Conservation (phyloP, 2,797 vertebrate genomes). For the Melopsittacus undulatus region DNA sequence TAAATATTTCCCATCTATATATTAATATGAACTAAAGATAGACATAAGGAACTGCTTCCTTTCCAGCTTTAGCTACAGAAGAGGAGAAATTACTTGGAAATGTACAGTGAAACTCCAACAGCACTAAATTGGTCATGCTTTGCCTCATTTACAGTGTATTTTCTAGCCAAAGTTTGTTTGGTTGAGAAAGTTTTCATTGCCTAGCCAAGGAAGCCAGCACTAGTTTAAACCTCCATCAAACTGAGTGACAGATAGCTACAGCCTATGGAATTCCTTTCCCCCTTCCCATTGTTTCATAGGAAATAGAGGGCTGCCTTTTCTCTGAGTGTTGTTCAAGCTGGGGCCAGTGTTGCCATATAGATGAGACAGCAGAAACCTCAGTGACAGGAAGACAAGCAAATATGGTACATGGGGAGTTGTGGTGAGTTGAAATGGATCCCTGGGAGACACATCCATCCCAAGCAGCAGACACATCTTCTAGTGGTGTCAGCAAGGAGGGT, state of each 20-base stretch:
- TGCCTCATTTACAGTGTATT: not conserved
- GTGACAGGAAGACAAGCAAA: not conserved
- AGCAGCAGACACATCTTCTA: not conserved
- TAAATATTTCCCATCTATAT: not conserved
- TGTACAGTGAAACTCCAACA: not conserved
- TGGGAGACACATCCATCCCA: not conserved
- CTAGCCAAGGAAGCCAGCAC: not conserved
- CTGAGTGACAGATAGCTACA: not conserved
- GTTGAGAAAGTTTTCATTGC: not conserved
- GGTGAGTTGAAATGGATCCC: not conserved
- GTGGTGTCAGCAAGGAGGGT: not conserved
- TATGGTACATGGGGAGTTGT: too few relatives aligned
- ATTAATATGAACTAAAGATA: not conserved
- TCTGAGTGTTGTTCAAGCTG: not conserved
- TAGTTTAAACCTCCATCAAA: not conserved
- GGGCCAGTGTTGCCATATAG: rapidly evolving
- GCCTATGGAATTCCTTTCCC: not conserved
- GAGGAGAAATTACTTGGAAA: not conserved
- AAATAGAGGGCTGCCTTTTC: not conserved
- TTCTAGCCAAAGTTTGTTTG: not conserved
- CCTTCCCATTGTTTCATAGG: rapidly evolving
- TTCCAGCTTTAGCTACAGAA: not conserved
- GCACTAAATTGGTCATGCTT: not conserved
- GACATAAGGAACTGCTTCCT: not conserved
- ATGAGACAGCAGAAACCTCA: not conserved